Conservation (phyloP, 2,113 vertebrate genomes). For the Chunga burmeisteri region DNA sequence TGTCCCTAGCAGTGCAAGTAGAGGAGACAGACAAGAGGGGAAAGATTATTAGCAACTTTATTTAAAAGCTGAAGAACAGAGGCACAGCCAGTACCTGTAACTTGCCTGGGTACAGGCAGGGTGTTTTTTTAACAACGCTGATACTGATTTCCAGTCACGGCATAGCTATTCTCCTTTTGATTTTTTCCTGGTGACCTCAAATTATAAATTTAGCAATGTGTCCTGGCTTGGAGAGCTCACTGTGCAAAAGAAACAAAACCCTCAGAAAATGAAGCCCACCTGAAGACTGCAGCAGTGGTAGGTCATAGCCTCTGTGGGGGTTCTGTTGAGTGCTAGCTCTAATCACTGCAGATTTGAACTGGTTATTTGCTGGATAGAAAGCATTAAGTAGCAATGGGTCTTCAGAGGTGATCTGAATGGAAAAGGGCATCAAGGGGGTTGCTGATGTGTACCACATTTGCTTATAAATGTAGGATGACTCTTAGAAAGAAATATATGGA, state of each 20-base stretch:
- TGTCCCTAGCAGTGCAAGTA: background rate
- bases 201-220: background rate
- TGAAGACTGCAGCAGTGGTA: background rate
- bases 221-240: background rate
- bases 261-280: background rate
- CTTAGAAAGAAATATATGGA: background rate
- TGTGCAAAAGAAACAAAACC: background rate
- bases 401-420: background rate
- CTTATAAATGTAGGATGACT: fast-evolving
- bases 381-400: background rate
- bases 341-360: background rate
- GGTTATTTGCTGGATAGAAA: background rate
- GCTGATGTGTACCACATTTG: background rate
- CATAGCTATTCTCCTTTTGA: background rate
- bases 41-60: background rate
- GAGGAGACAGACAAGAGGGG: background rate
- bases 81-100: background rate
- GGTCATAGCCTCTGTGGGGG: background rate
- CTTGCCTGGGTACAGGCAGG: background rate
- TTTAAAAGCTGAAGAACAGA: background rate
- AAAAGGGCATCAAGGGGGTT: background rate
- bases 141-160: background rate
- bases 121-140: background rate
- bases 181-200: background rate
- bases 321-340: background rate